A percentile compares a stretch with the other conserved stretches of the same genome.
Evolutionary conservation across 1,140 invertebrate species (phyloP).

Genomic region (Magallana ariakensis): DNA sequence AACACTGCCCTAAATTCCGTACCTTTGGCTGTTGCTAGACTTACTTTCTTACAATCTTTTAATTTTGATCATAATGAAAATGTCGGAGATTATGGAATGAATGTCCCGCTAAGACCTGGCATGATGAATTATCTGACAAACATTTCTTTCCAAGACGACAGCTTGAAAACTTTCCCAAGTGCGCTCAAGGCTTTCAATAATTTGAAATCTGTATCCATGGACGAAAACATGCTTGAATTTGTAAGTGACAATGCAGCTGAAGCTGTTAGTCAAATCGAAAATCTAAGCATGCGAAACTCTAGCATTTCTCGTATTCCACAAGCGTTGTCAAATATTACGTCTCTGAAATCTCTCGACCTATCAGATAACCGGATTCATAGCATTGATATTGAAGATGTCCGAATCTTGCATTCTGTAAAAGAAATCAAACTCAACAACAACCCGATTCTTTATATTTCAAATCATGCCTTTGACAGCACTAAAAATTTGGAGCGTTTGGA

Average conservation of each 20-base stretch:
- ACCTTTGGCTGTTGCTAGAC: conserved; percentile 45
- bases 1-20: conserved; percentile 43
- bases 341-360: conserved; percentile 49
- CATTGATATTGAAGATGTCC: conserved; percentile 49
- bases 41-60: conserved; percentile 42
- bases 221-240: conserved; percentile 48
- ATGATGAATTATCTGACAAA: conserved; percentile 42
- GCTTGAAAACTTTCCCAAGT: conserved; percentile 47
- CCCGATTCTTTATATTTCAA: conserved; percentile 55
- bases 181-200: conserved; percentile 48
- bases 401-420: conserved; percentile 26
- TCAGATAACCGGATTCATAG: conserved; percentile 54
- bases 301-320: conserved; percentile 52
- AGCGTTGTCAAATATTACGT: conserved; percentile 47
- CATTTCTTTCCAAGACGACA: conserved; percentile 51
- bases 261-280: conserved; percentile 39
- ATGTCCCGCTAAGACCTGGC: conserved; percentile 47
- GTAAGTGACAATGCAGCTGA: conserved; percentile 54
- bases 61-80: conserved; percentile 53
- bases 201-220: conserved; percentile 44
- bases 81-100: conserved; percentile 52
- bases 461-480: conserved; percentile 44
- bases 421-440: conserved; percentile 51
- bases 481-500: conserved; percentile 40
- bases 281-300: conserved; percentile 50